phyloP scores from a whole-genome alignment of 2,888 invertebrate species.

The Sturmia bella region DNA sequence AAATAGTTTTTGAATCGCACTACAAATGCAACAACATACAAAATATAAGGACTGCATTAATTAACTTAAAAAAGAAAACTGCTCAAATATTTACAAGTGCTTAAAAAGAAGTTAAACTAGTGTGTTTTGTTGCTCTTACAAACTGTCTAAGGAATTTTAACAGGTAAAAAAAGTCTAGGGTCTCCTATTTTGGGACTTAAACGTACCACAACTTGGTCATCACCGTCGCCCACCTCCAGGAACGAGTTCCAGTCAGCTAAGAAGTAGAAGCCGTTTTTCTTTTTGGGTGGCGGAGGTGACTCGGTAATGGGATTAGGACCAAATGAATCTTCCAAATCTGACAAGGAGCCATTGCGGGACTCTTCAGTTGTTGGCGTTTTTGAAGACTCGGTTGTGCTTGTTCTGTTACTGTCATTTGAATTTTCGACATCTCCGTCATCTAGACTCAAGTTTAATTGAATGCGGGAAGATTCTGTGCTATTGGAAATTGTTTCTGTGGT shows the following conservation, averaged over 20 bases:
- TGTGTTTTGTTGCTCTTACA: background rate
- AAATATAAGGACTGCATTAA: slow-evolving; percentile 43
- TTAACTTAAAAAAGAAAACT: slow-evolving; percentile 57
- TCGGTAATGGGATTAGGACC: slow-evolving; percentile 84
- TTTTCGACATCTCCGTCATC: slow-evolving; percentile 43
- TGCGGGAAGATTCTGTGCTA: slow-evolving; percentile 74
- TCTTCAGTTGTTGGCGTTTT: slow-evolving; percentile 77
- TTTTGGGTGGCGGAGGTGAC: slow-evolving; percentile 85
- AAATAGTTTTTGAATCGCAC: slow-evolving; percentile 63
- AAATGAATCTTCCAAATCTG: slow-evolving; percentile 89
- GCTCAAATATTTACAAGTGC: slow-evolving; percentile 71
- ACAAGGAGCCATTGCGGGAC: slow-evolving; percentile 77
- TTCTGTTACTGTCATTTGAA: slow-evolving; percentile 51
- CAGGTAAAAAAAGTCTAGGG: slow-evolving; percentile 88
- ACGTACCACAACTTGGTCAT: slow-evolving; percentile 89
- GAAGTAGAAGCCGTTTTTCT: slow-evolving; percentile 91
- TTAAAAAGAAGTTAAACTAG: slow-evolving; percentile 37
- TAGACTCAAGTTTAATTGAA: slow-evolving; percentile 75
- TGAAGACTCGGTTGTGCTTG: slow-evolving; percentile 45
- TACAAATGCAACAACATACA: slow-evolving; percentile 65
- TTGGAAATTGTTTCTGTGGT: slow-evolving; percentile 9
- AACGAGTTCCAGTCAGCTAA: slow-evolving; percentile 93
- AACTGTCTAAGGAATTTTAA: slow-evolving; percentile 86
- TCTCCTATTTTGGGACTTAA: slow-evolving; percentile 92
- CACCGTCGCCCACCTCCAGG: slow-evolving; percentile 90